Conservation (phyloP, 2,113 vertebrate genomes). For the Athene noctua region DNA sequence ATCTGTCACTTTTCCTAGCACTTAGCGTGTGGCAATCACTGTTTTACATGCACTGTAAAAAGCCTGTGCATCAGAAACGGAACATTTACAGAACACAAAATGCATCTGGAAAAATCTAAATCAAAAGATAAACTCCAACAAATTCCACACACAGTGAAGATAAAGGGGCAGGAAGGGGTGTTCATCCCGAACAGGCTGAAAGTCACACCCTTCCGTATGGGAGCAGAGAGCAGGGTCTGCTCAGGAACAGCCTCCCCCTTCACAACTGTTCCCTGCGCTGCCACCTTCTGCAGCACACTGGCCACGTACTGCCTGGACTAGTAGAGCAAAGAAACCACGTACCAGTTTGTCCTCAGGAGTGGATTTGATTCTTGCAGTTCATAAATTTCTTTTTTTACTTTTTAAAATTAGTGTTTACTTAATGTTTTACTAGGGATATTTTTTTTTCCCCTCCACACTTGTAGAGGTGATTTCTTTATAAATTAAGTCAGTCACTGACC, state of each 20-base stretch:
- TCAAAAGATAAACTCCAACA: background rate
- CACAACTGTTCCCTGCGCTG: background rate
- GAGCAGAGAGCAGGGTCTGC: background rate
- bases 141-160: background rate
- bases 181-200: background rate
- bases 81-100: background rate
- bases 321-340: background rate
- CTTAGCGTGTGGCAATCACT: fast-evolving
- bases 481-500: background rate
- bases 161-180: background rate
- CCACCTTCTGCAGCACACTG: background rate
- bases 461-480: background rate
- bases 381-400: background rate
- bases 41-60: background rate
- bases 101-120: background rate
- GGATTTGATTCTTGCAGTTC: background rate
- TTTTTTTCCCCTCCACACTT: background rate
- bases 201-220: too few species aligned
- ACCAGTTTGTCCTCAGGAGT: background rate
- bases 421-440: background rate
- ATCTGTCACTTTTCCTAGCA: background rate
- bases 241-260: background rate
- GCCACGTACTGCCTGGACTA: fast-evolving
- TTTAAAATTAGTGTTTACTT: background rate
- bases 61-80: background rate